These are phyloP conservation scores for Gisinianus flammeolus DNA, from an alignment of 2,888 invertebrate species.

Conservation along the genomic window DNA sequence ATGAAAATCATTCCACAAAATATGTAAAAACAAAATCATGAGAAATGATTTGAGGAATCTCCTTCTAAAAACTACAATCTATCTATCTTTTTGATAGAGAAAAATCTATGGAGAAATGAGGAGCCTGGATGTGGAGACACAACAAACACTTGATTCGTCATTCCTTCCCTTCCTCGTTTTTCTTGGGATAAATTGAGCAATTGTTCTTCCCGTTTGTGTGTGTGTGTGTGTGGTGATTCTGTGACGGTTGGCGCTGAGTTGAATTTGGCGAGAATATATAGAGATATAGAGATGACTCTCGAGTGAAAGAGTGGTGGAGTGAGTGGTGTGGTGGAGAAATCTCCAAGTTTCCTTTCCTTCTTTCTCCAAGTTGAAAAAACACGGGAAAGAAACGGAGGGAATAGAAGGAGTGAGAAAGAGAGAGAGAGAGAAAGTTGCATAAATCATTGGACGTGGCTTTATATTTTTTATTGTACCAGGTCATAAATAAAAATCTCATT, in stretches of 20 bases:
- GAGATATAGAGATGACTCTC: neutral
- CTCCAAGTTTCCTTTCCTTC: too few species aligned
- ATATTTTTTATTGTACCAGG: slow-evolving; percentile 22
- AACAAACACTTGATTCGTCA: too few species aligned
- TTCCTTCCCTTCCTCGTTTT: too few species aligned
- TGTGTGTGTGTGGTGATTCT: neutral
- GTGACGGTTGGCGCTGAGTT: slow-evolving; percentile 5
- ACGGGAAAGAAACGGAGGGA: neutral
- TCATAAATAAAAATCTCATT: slow-evolving; percentile 19
- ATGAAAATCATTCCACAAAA: too few species aligned
- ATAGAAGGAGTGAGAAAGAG: neutral
- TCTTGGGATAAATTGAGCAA: neutral
- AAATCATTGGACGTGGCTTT: slow-evolving; percentile 33
- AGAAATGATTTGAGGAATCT: too few species aligned
- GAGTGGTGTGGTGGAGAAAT: too few species aligned
- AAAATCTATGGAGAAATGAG: too few species aligned
- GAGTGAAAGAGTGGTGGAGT: too few species aligned
- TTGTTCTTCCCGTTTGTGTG: neutral
- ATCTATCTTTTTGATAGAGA: too few species aligned
- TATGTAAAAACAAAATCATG: too few species aligned
- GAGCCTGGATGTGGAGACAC: neutral
- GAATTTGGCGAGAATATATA: neutral
- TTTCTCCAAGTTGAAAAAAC: too few species aligned
- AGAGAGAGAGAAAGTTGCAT: slow-evolving; percentile 19
- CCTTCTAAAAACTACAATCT: too few species aligned